phyloP scores from a whole-genome alignment of 2,113 vertebrate species.

The Calidris pugnax region DNA sequence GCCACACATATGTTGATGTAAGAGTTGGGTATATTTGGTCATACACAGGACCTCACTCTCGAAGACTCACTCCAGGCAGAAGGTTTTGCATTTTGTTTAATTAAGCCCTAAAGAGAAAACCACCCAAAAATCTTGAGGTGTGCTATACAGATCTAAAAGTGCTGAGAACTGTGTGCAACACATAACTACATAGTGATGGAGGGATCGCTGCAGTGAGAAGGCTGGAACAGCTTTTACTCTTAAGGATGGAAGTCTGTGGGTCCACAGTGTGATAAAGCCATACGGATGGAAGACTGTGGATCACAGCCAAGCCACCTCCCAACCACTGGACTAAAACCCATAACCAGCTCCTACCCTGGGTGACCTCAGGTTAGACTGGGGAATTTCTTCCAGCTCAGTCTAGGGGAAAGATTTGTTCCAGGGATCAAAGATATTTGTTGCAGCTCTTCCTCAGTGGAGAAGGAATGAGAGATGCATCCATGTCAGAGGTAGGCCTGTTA shows the following conservation, averaged over 20 bases:
- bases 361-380: background rate
- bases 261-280: background rate
- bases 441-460: background rate
- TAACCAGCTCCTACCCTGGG: background rate
- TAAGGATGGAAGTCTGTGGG: background rate
- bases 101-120: background rate
- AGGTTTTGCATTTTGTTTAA: background rate
- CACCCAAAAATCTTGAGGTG: background rate
- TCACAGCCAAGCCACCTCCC: background rate
- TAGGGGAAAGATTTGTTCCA: background rate
- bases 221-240: background rate
- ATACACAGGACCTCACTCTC: background rate
- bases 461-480: background rate
- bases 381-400: background rate
- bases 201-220: fast-evolving
- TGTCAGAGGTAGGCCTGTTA: background rate
- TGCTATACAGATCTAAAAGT: background rate
- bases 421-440: background rate
- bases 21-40: background rate
- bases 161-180: background rate
- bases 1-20: fast-evolving
- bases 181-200: background rate
- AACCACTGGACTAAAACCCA: background rate
- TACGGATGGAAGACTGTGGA: background rate
- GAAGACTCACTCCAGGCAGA: background rate